phyloP scores from a whole-genome alignment of 2,888 invertebrate genomes.

The Adineta ricciae region DNA sequence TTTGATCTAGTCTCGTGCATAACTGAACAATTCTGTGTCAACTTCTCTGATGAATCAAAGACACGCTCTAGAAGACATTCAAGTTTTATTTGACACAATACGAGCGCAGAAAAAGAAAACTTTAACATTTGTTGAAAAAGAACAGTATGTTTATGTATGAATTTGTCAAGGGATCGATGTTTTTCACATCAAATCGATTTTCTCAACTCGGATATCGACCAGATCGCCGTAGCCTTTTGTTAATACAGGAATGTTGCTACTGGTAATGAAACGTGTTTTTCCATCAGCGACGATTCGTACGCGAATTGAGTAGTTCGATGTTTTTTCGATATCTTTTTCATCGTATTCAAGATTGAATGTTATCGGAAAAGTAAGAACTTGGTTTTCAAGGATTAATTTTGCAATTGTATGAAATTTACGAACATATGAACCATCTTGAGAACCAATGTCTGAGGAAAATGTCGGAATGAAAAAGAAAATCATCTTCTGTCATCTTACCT shows the following conservation, averaged over 20 bases:
- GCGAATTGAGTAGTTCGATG: not conserved
- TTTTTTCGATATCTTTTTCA: constrained; percentile 1
- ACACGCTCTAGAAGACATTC: not conserved
- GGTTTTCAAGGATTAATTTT: constrained; percentile 7
- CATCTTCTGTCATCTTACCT: not conserved
- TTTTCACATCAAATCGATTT: not conserved
- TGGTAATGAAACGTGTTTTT: constrained; percentile 10
- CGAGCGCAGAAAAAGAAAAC: not conserved
- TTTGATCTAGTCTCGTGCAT: not conserved
- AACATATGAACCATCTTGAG: constrained; percentile 10
- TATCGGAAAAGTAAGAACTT: not conserved
- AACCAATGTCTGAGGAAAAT: not conserved
- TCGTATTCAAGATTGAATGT: constrained; percentile 2
- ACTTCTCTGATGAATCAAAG: not conserved
- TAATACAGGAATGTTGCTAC: not conserved
- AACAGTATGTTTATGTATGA: not conserved
- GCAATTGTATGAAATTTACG: constrained; percentile 4
- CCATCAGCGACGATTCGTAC: constrained; percentile 17
- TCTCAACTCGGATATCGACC: not conserved
- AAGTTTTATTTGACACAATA: not conserved
- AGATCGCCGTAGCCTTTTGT: not conserved
- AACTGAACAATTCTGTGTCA: not conserved
- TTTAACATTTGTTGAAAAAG: not conserved
- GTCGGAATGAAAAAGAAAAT: not conserved
- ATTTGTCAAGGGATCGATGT: not conserved